These are phyloP conservation scores for Paracanthobrama guichenoti DNA, from an alignment of 2,113 vertebrate genomes.

Conservation along the genomic window DNA sequence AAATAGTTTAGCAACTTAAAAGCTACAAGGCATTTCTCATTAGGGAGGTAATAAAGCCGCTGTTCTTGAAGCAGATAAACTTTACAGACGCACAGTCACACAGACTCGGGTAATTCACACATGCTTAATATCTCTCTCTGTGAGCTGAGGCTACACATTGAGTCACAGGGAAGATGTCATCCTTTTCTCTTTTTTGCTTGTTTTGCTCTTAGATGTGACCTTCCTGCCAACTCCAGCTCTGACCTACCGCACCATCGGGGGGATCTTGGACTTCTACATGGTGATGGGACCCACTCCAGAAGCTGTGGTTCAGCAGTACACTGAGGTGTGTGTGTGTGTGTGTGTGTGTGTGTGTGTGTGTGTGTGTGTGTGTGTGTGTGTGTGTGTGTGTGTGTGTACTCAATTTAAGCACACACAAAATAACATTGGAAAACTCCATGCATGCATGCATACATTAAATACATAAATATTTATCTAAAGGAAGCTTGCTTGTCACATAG, in stretches of 20 bases:
- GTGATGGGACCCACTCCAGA: slow-evolving; percentile 89
- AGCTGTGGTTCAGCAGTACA: slow-evolving; percentile 84
- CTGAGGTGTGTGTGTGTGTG: slow-evolving; percentile 79
- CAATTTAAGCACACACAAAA: slow-evolving; percentile 68
- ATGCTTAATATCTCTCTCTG: too few species aligned
- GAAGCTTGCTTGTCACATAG: slow-evolving; percentile 9
- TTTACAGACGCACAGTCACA: too few species aligned
- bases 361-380: too few species aligned
- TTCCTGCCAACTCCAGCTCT: slow-evolving; percentile 87
- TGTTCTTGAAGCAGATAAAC: too few species aligned
- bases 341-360: neutral
- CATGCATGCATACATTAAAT: slow-evolving; percentile 32
- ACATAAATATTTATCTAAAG: slow-evolving; percentile 40
- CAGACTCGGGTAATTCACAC: too few species aligned
- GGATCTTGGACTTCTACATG: slow-evolving; percentile 93
- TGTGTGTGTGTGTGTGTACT: slow-evolving; percentile 59
- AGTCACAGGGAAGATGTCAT: neutral
- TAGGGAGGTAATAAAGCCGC: too few species aligned
- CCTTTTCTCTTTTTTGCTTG: neutral
- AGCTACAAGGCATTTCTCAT: too few species aligned
- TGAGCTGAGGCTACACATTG: too few species aligned
- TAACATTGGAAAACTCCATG: slow-evolving; percentile 50
- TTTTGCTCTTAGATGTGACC: slow-evolving; percentile 81
- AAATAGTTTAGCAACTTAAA: too few species aligned
- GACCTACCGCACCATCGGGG: slow-evolving; percentile 86